Conservation (phyloP, 2,113 vertebrate species). For the Pelusios castaneus region DNA sequence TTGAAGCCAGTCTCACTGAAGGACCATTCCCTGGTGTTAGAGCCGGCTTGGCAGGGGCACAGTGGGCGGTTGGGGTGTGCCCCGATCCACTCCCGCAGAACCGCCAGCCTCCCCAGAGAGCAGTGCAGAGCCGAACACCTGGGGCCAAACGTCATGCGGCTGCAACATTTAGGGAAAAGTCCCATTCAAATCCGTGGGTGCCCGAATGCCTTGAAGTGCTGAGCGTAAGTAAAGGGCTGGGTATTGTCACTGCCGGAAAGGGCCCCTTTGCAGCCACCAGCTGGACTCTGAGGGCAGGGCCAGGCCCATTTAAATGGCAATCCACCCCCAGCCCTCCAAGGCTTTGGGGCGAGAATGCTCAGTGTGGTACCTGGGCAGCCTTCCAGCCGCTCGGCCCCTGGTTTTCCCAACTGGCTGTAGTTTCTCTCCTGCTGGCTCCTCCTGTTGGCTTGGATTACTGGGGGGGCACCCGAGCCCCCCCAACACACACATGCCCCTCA, state of each 20-base stretch:
- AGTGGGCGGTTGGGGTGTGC: not conserved
- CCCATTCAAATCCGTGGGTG: not conserved
- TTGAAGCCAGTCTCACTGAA: no score
- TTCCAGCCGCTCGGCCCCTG: no score
- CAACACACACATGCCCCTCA: not conserved
- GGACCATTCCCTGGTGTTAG: no score
- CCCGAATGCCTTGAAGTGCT: not conserved
- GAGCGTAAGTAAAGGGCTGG: not conserved
- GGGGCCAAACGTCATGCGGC: not conserved
- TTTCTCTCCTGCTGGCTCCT: no score
- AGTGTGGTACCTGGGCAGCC: not conserved
- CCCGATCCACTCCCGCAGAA: not conserved
- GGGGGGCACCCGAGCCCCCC: no score
- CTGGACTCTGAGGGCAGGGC: not conserved
- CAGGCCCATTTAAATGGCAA: not conserved
- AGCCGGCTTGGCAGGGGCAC: no score
- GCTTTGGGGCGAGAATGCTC: not conserved
- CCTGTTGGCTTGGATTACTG: not conserved
- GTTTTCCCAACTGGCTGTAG: no score
- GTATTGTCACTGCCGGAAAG: not conserved
- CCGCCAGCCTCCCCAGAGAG: not conserved
- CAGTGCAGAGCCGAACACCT: not conserved
- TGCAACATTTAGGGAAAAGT: no score
- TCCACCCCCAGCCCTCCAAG: not conserved
- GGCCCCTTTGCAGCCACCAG: not conserved